Conservation (phyloP, 1,140 invertebrate species). For the Drosophila tropicalis region DNA sequence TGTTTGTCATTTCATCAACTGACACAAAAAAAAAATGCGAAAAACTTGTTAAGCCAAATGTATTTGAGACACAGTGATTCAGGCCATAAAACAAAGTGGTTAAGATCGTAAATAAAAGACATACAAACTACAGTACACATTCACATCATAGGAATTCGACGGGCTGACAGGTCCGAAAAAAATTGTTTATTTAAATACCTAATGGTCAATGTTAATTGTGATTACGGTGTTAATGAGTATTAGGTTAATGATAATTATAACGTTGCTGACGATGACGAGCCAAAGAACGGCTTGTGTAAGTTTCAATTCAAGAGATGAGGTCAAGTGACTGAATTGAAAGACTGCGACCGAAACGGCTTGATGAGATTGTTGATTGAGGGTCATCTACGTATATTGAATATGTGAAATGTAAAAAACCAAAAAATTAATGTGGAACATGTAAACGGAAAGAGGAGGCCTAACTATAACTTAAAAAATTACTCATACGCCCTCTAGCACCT, state of each 20-base stretch:
- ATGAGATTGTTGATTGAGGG: slow-evolving; percentile 3
- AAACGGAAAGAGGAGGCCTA: background rate
- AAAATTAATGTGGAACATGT: background rate
- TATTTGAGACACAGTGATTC: slow-evolving; percentile 7
- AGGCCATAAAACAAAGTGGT: slow-evolving; percentile 7
- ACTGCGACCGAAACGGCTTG: background rate
- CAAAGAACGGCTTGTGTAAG: slow-evolving; percentile 20
- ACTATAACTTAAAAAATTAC: too few species aligned
- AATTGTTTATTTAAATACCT: slow-evolving; percentile 35
- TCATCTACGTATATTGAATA: slow-evolving; percentile 9
- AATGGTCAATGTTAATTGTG: slow-evolving; percentile 22
- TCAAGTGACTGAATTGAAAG: slow-evolving; percentile 25
- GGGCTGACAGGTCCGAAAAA: background rate
- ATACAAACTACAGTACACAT: slow-evolving; percentile 34
- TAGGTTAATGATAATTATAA: background rate
- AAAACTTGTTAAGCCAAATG: slow-evolving; percentile 6
- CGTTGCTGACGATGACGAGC: slow-evolving; percentile 15
- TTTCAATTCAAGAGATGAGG: slow-evolving; percentile 26
- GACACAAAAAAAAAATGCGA: slow-evolving; percentile 1
- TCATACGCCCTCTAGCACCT: too few species aligned
- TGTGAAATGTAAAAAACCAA: background rate
- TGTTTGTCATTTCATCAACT: slow-evolving; percentile 24
- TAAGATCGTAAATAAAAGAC: slow-evolving; percentile 40
- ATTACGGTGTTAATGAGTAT: background rate
- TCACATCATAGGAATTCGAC: slow-evolving; percentile 20